Evolutionary conservation across 2,113 vertebrate species (phyloP), one percentile per base, ranked within the genome.

Genomic region (Colaptes auratus): DNA sequence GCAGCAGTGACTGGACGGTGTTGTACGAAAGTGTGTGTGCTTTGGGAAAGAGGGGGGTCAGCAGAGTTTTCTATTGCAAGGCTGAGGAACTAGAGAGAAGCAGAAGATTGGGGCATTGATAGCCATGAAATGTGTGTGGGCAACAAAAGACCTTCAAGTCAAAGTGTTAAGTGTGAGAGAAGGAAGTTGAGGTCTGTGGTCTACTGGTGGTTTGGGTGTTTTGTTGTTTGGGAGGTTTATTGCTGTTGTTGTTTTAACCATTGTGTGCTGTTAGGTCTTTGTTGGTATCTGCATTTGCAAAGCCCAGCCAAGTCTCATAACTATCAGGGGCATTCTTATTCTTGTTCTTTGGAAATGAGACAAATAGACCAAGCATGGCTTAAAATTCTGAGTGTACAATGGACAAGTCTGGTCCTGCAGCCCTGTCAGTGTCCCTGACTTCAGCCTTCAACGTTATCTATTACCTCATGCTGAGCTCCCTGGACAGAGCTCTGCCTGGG

Each of bases 311-410:
- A 4, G 3, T 88, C 56, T 70, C 72, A 46, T 35, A 39, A 59
- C 59, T 16, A 42, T 63, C n/a, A 64, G 53, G 14, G 65, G 13
- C 27, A 42, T 81, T 59, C 25, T 64, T 60, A n/a, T 19, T 88
- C 86, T 88, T 61, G 23, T 61, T 55, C 39, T 83, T 77, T 83
- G 73, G 60, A 83, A 94, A 73, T 31, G 18, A 91, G 58, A 75
- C 44, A 46, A 73, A 35, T 33, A 46, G 4, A 50, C 3, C 20
- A 85, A 70, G 15, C 21, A 16, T 2, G 3, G 20, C 91, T 91
- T 72, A 55, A 64, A 74, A 93, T 72, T 93, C 50, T 88, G 48
- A 63, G 33, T 66, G 46, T 72, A 35, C 9, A 33, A 8, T 52
- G 72, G n/a, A 35, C 35, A 74, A 84, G 39, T 44, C 58, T 95